These are phyloP conservation scores for Plodia interpunctella DNA, from an alignment of 1,140 invertebrate genomes.

Conservation along the genomic window DNA sequence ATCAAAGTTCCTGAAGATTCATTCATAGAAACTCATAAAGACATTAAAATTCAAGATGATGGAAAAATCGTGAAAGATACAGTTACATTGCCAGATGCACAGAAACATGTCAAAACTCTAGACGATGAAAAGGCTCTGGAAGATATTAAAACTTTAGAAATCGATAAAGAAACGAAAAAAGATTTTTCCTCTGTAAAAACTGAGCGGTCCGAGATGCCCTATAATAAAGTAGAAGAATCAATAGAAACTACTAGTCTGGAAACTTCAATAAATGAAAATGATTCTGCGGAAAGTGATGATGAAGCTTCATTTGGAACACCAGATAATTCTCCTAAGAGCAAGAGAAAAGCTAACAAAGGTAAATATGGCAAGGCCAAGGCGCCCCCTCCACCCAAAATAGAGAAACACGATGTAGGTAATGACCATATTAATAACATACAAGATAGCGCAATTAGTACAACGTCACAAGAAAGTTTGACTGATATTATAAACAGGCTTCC, in stretches of 20 bases:
- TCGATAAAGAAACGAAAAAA: conserved; percentile 10
- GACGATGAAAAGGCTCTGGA: not conserved
- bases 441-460: conserved; percentile 13
- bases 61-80: conserved; percentile 11
- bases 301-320: conserved; percentile 74
- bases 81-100: no score
- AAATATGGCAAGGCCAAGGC: conserved; percentile 72
- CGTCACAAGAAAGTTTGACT: conserved; percentile 30
- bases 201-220: not conserved
- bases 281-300: conserved; percentile 57
- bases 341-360: conserved; percentile 53
- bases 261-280: conserved; percentile 36
- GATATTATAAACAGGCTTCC: conserved; percentile 29
- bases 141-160: not conserved
- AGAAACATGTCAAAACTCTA: no score
- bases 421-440: not conserved
- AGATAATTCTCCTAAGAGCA: conserved; percentile 60
- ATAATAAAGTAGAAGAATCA: conserved; percentile 22
- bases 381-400: conserved; percentile 47
- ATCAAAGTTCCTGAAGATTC: not conserved
- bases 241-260: conserved; percentile 32
- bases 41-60: conserved; percentile 13
- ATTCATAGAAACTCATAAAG: not conserved
- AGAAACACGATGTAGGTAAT: conserved; percentile 8
- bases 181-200: not conserved